Evolutionary conservation across 1,140 invertebrate genomes (phyloP).

Genomic region (Euwallacea similis): DNA sequence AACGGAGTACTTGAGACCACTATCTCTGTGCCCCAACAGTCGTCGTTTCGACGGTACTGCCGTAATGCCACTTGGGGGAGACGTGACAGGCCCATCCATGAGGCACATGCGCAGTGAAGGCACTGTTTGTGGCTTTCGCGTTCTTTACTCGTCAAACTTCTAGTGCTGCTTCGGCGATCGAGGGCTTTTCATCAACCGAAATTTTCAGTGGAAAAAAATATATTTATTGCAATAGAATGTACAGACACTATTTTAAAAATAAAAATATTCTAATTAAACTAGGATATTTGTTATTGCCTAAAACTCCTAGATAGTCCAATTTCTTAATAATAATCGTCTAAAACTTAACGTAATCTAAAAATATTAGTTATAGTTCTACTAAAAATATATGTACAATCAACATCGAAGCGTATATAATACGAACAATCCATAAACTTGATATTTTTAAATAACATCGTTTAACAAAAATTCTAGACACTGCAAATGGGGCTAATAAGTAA

Average conservation of each 20-base stretch:
- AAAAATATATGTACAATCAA: slow-evolving; percentile 23
- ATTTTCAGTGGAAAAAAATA: slow-evolving; percentile 30
- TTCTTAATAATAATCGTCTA: slow-evolving; percentile 34
- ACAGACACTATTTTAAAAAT: slow-evolving; percentile 38
- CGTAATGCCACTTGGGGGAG: too few relatives aligned
- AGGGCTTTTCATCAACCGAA: too few relatives aligned
- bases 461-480: slow-evolving; percentile 13
- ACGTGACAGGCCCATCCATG: too few relatives aligned
- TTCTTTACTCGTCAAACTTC: too few relatives aligned
- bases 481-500: too few relatives aligned
- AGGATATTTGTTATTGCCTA: slow-evolving; percentile 35
- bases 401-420: slow-evolving; percentile 38
- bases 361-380: slow-evolving; percentile 28
- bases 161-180: too few relatives aligned
- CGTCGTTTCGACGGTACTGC: too few relatives aligned
- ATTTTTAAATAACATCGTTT: slow-evolving; percentile 26
- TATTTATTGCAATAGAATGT: slow-evolving; percentile 38
- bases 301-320: slow-evolving; percentile 30
- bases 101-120: too few relatives aligned
- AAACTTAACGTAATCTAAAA: slow-evolving; percentile 35
- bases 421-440: slow-evolving; percentile 34
- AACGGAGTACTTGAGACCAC: too few relatives aligned
- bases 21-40: too few relatives aligned
- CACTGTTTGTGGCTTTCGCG: too few relatives aligned
- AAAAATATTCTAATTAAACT: slow-evolving; percentile 32